These are phyloP conservation scores for Oscheius sp. DNA, from an alignment of 2,888 invertebrate genomes.

Conservation along the genomic window DNA sequence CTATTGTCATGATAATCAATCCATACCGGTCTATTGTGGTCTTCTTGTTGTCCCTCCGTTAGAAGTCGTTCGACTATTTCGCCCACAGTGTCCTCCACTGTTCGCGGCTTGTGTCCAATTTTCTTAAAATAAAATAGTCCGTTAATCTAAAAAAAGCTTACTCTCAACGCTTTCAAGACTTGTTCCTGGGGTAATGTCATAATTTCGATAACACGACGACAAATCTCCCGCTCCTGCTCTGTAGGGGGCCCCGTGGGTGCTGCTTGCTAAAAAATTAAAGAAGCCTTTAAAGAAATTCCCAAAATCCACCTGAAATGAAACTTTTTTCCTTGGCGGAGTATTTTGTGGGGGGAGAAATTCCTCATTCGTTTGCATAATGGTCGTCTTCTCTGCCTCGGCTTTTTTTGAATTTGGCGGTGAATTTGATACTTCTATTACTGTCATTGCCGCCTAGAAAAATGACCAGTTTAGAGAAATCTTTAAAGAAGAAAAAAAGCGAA, in stretches of 20 bases:
- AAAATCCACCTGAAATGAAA: not conserved
- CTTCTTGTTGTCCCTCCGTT: not conserved
- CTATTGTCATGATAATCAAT: not conserved
- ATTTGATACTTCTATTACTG: constrained; percentile 20
- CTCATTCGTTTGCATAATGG: not conserved
- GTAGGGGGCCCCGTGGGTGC: not conserved
- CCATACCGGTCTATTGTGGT: too few species aligned
- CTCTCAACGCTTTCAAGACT: constrained; percentile 2
- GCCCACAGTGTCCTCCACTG: not conserved
- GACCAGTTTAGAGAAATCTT: not conserved
- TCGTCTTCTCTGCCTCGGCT: not conserved
- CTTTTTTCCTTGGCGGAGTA: not conserved
- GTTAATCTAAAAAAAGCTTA: not conserved
- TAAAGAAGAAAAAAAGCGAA: not conserved
- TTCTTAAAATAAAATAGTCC: constrained; percentile 1
- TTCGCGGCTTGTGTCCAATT: not conserved
- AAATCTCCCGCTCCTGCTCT: not conserved
- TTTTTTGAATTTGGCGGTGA: constrained; percentile 12
- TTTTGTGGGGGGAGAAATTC: not conserved
- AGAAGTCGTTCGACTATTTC: constrained; percentile 15
- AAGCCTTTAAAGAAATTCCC: not conserved
- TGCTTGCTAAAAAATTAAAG: not conserved
- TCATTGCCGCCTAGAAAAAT: constrained; percentile 26
- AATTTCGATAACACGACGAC: constrained; percentile 2
- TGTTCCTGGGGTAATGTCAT: not conserved